Evolutionary conservation across 1,140 invertebrate genomes (phyloP).

Genomic region (Doryteuthis pealeii): DNA sequence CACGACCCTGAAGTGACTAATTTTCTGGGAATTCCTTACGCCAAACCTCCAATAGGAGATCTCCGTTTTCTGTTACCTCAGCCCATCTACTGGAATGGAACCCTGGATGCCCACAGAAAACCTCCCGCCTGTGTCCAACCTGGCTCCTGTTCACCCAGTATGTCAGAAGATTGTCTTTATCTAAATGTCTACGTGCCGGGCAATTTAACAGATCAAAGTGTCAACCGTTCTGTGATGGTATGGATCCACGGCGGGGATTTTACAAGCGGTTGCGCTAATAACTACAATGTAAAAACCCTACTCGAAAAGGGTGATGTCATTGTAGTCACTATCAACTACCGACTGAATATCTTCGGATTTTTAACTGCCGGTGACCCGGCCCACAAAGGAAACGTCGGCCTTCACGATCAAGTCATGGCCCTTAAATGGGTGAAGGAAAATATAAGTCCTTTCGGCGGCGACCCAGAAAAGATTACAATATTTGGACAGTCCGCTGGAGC

Average conservation of each 20-base stretch:
- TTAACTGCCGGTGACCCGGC: slow-evolving; percentile 65
- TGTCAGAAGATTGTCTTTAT: slow-evolving; percentile 85
- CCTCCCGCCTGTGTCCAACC: background rate
- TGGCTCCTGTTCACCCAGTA: background rate
- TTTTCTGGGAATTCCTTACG: slow-evolving; percentile 4
- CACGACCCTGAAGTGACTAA: background rate
- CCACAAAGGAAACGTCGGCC: slow-evolving; percentile 35
- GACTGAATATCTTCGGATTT: slow-evolving; percentile 62
- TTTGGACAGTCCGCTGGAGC: slow-evolving; percentile 41
- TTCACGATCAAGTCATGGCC: slow-evolving; percentile 27
- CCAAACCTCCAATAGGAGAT: background rate
- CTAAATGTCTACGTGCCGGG: slow-evolving; percentile 85
- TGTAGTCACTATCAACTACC: slow-evolving; percentile 64
- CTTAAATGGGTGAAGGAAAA: slow-evolving; percentile 62
- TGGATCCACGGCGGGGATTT: slow-evolving; percentile 41
- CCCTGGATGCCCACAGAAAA: background rate
- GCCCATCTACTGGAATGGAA: background rate
- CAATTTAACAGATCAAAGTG: slow-evolving; percentile 13
- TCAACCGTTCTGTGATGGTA: slow-evolving; percentile 27
- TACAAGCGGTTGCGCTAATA: slow-evolving; percentile 24
- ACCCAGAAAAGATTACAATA: slow-evolving; percentile 36
- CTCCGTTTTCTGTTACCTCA: background rate
- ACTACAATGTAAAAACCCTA: slow-evolving; percentile 41
- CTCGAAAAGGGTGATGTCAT: slow-evolving; percentile 57
- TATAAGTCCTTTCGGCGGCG: slow-evolving; percentile 41